Evolutionary conservation across 2,797 vertebrate species (phyloP), one percentile per base, ranked within the genome.

Genomic region (Sus cebifrons): DNA sequence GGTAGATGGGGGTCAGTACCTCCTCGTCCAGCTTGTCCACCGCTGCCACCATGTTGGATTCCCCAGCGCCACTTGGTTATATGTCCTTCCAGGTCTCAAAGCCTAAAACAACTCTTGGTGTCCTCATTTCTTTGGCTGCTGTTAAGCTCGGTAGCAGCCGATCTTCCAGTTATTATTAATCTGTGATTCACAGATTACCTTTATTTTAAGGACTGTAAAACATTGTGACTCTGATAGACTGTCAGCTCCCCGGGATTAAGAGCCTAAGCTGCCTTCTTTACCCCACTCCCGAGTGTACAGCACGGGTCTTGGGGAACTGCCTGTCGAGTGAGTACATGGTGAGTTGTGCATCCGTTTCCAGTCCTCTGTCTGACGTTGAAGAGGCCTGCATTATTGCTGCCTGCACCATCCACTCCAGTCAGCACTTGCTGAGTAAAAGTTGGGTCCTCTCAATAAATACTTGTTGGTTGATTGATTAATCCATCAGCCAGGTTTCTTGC

Each of bases 381-480:
- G 86, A 96, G 91, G 78, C 89, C 79, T 96, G 75, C 86, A 88
- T 96, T 89, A 91, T 49, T 95, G 85, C 64, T 89, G 81, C 85
- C 36, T 81, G 64, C 2, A 87, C 86, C 94, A 92, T 96, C 81
- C 2, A 0, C 92, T 92, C 93, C 49, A 15, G 75, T 97, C 96
- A 97, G 96, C 96, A 97, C 93, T 96, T 97, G 77, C 84, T 96
- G 70, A 93, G 91, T 86, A 96, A 94, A 96, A 97, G 88, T 96
- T 95, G 97, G 97, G 91, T 95, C 81, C 96, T 97, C 82, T 98
- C 95, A 97, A 93, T 95, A 97, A 93, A 97, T 95, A 97, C 77
- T 94, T 96, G 94, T 94, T 96, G 93, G 94, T 96, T 97, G 97
- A 97, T 97, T 79, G 96, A 97, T 97, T 95, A 92, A 96, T 78